Evolutionary conservation across 2,113 vertebrate species (phyloP), one percentile per base, ranked within the genome.

Genomic region (Halichoeres trimaculatus): DNA sequence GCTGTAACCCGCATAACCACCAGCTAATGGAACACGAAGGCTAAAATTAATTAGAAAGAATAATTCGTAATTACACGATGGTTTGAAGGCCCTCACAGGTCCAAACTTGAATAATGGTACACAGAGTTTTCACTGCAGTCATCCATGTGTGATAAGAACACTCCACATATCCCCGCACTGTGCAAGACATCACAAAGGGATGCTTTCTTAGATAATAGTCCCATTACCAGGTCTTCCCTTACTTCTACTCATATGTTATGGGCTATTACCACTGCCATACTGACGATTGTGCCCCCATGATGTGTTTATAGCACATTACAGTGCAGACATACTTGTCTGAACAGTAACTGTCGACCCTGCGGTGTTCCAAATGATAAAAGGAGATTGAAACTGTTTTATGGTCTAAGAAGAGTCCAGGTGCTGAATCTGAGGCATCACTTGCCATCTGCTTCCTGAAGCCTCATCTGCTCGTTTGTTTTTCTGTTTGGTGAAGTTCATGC

Each of bases 11-110:
- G 70, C 89, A 85, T 93, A 92, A 92, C 91, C 83, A 86, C 88
- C 85, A 90, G 90, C 84, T 94, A 93, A 95, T 90, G 86, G 80
- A 85, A 90, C 84, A 82, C 23, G 41, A 79, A 87, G 68, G 57
- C 78, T 41, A 69, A 80, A 78, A 88, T 90, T 84, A 89, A 90
- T 91, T 79, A 85, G 66, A 88, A 87, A 79, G 84, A 89, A 85
- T 74, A 59, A 78, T 87, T 89, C 80, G 74, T 86, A 88, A 92
- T 90, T 90, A 85, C 83, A 79, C 56, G 55, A 75, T 70, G 60
- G 77, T 87, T 83, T 83, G 78, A 85, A 87, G 75, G 67, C 72
- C 43, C 77, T 86, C 67, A 43, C 67, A 72, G 85, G 85, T 80
- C 73, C 65, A 48, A 75, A 76, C 70, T 73, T 87, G 80, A 86